Evolutionary conservation across 2,888 invertebrate genomes (phyloP).

Genomic region (Eutolmus rufibarbis): DNA sequence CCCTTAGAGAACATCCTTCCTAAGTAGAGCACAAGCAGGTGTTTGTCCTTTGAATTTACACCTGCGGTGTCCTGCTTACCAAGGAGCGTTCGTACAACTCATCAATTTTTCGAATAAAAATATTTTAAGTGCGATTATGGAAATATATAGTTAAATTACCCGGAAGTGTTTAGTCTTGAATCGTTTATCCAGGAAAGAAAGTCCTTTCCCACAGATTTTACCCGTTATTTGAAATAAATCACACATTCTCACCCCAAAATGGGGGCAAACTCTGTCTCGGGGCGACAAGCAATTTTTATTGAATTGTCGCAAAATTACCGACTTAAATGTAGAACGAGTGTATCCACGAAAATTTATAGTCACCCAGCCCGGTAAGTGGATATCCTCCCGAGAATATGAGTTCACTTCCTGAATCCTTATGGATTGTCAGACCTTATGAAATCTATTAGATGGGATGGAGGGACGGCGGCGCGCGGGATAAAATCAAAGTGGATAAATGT

Average conservation of each 20-base stretch:
- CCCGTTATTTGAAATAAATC: not conserved
- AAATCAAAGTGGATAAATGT: constrained; percentile 48
- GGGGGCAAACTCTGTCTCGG: not conserved
- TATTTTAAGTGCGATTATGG: not conserved
- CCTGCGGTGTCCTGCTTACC: constrained; percentile 17
- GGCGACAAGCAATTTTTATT: not conserved
- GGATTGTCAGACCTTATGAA: constrained; percentile 17
- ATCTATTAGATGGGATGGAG: constrained; percentile 28
- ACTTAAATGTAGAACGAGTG: not conserved
- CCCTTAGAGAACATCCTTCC: not conserved
- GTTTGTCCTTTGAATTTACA: not conserved
- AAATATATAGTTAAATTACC: not conserved
- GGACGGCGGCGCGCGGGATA: constrained; percentile 29
- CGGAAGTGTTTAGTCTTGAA: not conserved
- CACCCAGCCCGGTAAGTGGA: not conserved
- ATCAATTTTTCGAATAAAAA: not conserved
- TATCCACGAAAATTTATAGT: constrained; percentile 26
- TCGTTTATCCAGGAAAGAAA: not conserved
- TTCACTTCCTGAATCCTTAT: constrained; percentile 6
- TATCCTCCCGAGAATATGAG: not conserved
- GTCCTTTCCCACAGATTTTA: not conserved
- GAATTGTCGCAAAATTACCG: constrained; percentile 29
- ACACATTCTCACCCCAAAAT: not conserved
- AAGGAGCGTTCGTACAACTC: not conserved
- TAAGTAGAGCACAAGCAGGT: constrained; percentile 38